Percentiles rank a stretch among this genome's conserved stretches.
Conservation (phyloP, 2,113 vertebrate genomes). For the Protobothrops flavoviridis region DNA sequence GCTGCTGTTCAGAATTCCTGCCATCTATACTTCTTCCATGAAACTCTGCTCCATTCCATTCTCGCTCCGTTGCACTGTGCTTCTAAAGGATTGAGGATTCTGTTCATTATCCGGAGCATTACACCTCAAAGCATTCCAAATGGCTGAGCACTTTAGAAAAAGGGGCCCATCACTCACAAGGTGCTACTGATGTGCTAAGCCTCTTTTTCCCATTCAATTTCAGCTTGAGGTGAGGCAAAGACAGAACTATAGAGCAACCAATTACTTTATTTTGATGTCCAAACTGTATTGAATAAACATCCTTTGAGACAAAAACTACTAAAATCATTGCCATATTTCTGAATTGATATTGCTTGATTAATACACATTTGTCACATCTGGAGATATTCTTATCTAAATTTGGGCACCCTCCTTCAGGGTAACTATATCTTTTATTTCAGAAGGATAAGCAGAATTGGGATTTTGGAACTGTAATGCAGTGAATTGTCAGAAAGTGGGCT, state of each 20-base stretch:
- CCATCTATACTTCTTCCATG: background rate
- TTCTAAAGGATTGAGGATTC: background rate
- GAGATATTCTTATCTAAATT: background rate
- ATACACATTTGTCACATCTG: background rate
- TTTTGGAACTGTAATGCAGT: rapidly evolving
- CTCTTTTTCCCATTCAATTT: rapidly evolving
- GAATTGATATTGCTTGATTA: background rate
- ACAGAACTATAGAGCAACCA: background rate
- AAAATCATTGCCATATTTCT: background rate
- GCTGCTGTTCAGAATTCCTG: background rate
- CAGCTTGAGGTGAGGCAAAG: background rate
- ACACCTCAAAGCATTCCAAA: background rate
- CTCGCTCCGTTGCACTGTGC: background rate
- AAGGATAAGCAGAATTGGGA: background rate
- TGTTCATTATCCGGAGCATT: background rate
- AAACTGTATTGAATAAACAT: background rate
- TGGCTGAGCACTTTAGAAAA: background rate
- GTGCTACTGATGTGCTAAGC: background rate
- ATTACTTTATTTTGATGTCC: rapidly evolving
- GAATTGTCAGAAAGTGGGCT: background rate
- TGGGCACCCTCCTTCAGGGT: rapidly evolving
- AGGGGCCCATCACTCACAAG: background rate
- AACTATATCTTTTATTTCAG: background rate
- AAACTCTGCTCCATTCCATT: background rate
- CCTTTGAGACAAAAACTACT: background rate